Base-by-base conservation (phyloP, 2,113 vertebrate genomes). In the Dicentrarchus labrax region DNA sequence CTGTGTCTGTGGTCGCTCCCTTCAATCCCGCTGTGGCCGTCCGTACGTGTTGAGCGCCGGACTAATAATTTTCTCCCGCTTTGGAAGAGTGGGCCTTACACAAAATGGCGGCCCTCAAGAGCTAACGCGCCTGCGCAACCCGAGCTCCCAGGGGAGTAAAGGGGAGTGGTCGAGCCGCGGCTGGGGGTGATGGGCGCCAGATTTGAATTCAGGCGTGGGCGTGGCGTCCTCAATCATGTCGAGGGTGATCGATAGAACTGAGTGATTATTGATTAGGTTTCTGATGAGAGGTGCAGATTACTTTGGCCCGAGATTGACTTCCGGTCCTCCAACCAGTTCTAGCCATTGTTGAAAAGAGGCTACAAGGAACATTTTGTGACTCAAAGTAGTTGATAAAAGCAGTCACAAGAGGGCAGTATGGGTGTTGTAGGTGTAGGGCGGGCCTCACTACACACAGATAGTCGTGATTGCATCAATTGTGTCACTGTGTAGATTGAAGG, bases 81-180 rank as follows among this genome's bases (percentile, higher is more conserved):
- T 94, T 92, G 83, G 91, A 88, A 93, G 92, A 96, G 92, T 92
- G 93, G 94, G 94, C 95, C 95, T 89, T 91, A 91, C 97, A 98
- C 96, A 98, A 98, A 98, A 98, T 98, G 97, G 97, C 96, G 96
- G 97, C 72, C 81, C 39, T 30, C 80, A 78, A 82, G 85, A 36
- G 67, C 80, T 56, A 94, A 43, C 90, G 95, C 95, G 96, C 91
- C 82, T 96, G 97, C 96, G 97, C 95, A 50, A 0, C 67, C 47
- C 39, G n/a, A 21, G 22, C 24, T 6, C 67, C 57, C 61, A 13
- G 5, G 45, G 45, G 45, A 47, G 45, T 15, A 13, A 64, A 82
- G 86, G 79, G 91, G 92, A 6, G 94, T 80, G 89, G 76, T 21
- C 78, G 15, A 8, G 2, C 4, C 1, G n/a, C 3, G 36, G 41